Percentiles rank a stretch among this genome's conserved stretches.
Evolutionary conservation across 2,797 vertebrate species (phyloP).

Genomic region (Poecilia gillii): DNA sequence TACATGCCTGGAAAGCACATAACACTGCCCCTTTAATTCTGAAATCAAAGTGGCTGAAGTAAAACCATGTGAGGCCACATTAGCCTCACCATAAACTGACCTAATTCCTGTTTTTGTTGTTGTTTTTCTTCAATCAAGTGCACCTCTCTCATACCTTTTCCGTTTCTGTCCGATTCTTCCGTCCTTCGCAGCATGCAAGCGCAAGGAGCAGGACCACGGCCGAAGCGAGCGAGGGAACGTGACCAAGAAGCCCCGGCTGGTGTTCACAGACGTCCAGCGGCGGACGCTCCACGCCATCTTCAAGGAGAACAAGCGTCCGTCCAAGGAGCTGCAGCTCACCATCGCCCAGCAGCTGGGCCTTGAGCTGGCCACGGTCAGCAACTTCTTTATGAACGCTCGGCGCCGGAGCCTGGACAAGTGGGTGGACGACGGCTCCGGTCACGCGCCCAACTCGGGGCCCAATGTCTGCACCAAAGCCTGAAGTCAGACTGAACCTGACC

Average conservation of each 20-base stretch:
- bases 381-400: conserved; percentile 99
- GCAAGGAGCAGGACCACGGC: conserved; percentile 96
- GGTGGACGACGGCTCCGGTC: conserved; percentile 94
- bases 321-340: conserved; percentile 99
- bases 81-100: not conserved
- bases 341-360: conserved; percentile 99
- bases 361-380: conserved; percentile 98
- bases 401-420: conserved; percentile 98
- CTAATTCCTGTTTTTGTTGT: conserved; percentile 4
- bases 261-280: conserved; percentile 99
- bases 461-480: conserved; percentile 99
- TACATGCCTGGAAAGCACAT: too few relatives aligned
- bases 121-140: not conserved
- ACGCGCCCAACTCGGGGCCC: conserved; percentile 88
- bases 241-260: conserved; percentile 95
- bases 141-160: conserved; percentile 12
- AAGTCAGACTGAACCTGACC: conserved; percentile 84
- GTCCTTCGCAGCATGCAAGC: conserved; percentile 89
- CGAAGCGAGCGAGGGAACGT: conserved; percentile 91
- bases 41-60: not conserved
- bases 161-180: conserved; percentile 10
- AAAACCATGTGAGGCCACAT: not conserved
- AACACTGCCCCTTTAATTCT: not conserved
- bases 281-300: conserved; percentile 99
- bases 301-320: conserved; percentile 99